Evolutionary conservation across 2,797 vertebrate genomes (phyloP).

Genomic region (Telmatherina bonti): DNA sequence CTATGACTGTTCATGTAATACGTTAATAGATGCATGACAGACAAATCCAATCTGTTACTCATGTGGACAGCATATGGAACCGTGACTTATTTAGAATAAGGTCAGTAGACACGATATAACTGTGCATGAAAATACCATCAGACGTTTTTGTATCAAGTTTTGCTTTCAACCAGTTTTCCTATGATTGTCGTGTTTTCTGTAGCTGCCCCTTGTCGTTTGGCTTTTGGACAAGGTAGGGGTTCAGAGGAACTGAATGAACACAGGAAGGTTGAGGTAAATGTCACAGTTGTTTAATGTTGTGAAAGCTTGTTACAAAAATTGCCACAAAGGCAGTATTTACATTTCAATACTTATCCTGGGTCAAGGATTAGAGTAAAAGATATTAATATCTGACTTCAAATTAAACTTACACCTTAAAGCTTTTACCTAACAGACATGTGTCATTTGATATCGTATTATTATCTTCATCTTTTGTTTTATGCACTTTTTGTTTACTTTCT

Average conservation of each 20-base stretch:
- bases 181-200: background rate
- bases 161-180: no score
- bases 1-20: no score
- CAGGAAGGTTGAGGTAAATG: background rate
- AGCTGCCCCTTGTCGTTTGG: background rate
- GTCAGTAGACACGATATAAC: background rate
- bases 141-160: background rate
- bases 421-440: background rate
- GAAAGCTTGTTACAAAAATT: background rate
- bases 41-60: background rate
- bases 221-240: background rate
- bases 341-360: background rate
- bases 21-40: background rate
- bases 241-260: background rate
- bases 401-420: background rate
- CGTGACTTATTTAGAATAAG: background rate
- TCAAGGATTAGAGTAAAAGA: background rate
- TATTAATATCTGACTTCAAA: background rate
- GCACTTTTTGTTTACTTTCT: no score
- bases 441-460: background rate
- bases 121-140: background rate
- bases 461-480: no score
- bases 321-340: no score
- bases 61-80: background rate
- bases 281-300: background rate